Conservation (phyloP, 2,888 invertebrate genomes). For the Clitarchus hookeri region DNA sequence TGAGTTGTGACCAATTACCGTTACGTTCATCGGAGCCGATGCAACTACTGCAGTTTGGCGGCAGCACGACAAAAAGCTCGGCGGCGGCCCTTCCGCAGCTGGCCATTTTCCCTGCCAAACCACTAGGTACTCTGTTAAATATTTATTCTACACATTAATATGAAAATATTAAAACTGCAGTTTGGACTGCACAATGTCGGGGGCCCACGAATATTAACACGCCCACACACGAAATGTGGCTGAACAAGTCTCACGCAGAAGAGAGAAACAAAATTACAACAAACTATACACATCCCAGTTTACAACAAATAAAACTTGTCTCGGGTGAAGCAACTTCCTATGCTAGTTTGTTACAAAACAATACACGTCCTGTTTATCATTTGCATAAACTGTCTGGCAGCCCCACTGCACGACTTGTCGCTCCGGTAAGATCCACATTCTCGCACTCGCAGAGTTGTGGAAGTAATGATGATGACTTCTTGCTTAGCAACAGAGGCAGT, state of each 20-base stretch:
- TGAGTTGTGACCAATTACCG: no score
- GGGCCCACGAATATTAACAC: background rate
- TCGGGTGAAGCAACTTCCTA: background rate
- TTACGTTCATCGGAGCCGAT: no score
- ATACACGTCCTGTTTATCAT: background rate
- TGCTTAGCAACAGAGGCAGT: background rate
- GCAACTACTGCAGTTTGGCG: no score
- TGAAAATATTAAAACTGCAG: constrained; percentile 14
- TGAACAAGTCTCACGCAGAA: background rate
- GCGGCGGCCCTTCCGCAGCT: no score
- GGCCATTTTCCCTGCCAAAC: background rate
- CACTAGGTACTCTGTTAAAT: background rate
- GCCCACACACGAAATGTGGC: background rate
- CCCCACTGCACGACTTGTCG: background rate
- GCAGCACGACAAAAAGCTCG: no score
- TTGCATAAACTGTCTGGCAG: background rate
- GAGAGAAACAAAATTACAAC: background rate
- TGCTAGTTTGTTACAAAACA: constrained; percentile 14
- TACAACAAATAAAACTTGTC: constrained; percentile 14
- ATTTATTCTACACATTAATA: background rate
- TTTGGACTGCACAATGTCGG: background rate
- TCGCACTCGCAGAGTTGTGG: no score
- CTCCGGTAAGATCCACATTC: no score
- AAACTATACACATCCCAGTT: background rate
- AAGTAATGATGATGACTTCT: no score